Percentiles rank a stretch among this genome's conserved stretches.
phyloP scores from a whole-genome alignment of 2,888 invertebrate genomes.

The Trissonchulus sp. region DNA sequence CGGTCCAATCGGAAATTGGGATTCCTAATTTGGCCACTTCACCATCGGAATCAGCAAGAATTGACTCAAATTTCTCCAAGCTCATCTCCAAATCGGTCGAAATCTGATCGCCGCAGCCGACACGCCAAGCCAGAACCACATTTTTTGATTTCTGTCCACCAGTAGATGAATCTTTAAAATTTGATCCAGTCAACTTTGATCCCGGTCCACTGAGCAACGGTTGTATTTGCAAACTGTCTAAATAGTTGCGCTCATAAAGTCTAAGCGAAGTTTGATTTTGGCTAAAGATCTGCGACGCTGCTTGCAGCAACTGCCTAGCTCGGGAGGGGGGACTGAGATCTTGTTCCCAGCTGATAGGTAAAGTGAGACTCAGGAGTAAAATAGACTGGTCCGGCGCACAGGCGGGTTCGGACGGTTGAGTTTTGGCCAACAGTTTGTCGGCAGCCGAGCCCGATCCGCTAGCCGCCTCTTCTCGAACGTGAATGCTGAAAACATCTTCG shows the following conservation, averaged over 20 bases:
- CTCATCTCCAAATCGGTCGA: neutral
- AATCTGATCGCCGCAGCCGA: neutral
- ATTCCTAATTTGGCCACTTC: neutral
- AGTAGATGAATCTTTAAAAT: no score
- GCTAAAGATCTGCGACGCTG: neutral
- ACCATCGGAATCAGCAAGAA: neutral
- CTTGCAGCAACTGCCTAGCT: neutral
- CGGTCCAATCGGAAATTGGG: neutral
- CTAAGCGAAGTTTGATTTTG: neutral
- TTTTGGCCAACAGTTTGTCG: neutral
- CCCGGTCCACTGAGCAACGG: neutral
- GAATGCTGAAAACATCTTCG: constrained; percentile 18
- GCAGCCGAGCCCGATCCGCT: neutral
- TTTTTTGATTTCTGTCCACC: no score
- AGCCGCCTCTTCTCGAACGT: constrained; percentile 19
- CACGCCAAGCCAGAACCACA: neutral
- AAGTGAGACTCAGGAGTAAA: neutral
- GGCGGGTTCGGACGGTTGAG: neutral
- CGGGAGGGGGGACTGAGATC: neutral
- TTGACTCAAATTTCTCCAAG: neutral
- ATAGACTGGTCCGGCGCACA: neutral
- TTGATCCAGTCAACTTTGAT: no score
- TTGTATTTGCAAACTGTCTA: neutral
- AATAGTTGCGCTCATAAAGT: neutral
- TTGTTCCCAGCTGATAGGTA: neutral